phyloP scores from a whole-genome alignment of 2,888 invertebrate genomes.

The Nomada ruficornis region DNA sequence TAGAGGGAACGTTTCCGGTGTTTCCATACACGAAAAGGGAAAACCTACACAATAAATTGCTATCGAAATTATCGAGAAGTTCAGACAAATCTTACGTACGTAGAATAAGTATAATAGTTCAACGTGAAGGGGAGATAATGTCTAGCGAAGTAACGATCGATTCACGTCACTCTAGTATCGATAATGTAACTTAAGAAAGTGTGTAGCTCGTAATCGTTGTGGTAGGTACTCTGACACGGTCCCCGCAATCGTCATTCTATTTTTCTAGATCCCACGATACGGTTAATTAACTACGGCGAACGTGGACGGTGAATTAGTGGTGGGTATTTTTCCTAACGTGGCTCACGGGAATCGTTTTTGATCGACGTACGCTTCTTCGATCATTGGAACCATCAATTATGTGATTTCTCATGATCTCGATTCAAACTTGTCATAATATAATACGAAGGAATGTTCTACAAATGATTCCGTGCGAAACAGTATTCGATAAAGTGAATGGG shows the following conservation, averaged over 20 bases:
- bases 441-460: background rate
- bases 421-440: background rate
- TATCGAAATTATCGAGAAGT: background rate
- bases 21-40: too few relatives aligned
- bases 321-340: slow-evolving; percentile 45
- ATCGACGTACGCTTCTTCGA: slow-evolving; percentile 5
- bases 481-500: background rate
- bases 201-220: slow-evolving; percentile 53
- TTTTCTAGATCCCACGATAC: slow-evolving; percentile 54
- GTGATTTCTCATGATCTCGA: slow-evolving; percentile 34
- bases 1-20: too few relatives aligned
- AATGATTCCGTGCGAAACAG: background rate
- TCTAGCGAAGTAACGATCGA: slow-evolving; percentile 13
- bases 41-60: background rate
- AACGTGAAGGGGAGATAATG: background rate
- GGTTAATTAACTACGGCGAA: slow-evolving; percentile 7
- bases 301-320: slow-evolving; percentile 23
- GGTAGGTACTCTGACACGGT: slow-evolving; percentile 35
- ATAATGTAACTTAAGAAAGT: slow-evolving; percentile 49
- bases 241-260: slow-evolving; percentile 52
- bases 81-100: slow-evolving; percentile 33
- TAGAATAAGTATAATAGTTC: background rate
- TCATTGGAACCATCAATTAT: slow-evolving; percentile 17
- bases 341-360: slow-evolving; percentile 16
- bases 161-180: slow-evolving; percentile 46